These are phyloP conservation scores for Alviniconcha strummeri DNA, from an alignment of 2,888 invertebrate genomes.

Conservation along the genomic window DNA sequence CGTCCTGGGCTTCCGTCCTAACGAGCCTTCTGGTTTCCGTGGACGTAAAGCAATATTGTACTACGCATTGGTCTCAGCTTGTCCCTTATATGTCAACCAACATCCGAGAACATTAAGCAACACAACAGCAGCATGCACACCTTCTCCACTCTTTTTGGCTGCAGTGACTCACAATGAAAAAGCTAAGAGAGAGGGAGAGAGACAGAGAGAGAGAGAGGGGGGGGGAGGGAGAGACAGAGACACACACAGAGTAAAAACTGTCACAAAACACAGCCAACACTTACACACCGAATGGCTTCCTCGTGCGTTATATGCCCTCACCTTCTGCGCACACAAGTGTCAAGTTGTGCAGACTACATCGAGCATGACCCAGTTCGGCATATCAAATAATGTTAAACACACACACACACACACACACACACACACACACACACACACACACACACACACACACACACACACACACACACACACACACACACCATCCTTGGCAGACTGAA, in stretches of 20 bases:
- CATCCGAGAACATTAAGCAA: too few relatives aligned
- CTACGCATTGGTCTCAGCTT: too few relatives aligned
- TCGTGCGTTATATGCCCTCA: too few relatives aligned
- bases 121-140: too few relatives aligned
- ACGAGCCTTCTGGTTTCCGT: too few relatives aligned
- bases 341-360: too few relatives aligned
- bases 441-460: slow-evolving; percentile 19
- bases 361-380: too few relatives aligned
- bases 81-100: too few relatives aligned
- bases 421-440: slow-evolving; percentile 21
- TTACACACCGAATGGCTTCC: background rate
- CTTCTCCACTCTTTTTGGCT: too few relatives aligned
- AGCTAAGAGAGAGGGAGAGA: background rate
- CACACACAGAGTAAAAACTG: background rate
- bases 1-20: too few relatives aligned
- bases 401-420: slow-evolving; percentile 9
- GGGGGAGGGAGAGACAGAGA: background rate
- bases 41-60: too few relatives aligned
- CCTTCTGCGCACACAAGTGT: too few relatives aligned
- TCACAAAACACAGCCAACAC: background rate
- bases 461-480: slow-evolving; percentile 15
- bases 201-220: background rate
- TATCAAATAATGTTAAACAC: background rate
- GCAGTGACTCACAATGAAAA: background rate
- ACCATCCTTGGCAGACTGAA: background rate